Evolutionary conservation across 2,888 invertebrate species (phyloP).

Genomic region (Carpatolechia fugitivella): DNA sequence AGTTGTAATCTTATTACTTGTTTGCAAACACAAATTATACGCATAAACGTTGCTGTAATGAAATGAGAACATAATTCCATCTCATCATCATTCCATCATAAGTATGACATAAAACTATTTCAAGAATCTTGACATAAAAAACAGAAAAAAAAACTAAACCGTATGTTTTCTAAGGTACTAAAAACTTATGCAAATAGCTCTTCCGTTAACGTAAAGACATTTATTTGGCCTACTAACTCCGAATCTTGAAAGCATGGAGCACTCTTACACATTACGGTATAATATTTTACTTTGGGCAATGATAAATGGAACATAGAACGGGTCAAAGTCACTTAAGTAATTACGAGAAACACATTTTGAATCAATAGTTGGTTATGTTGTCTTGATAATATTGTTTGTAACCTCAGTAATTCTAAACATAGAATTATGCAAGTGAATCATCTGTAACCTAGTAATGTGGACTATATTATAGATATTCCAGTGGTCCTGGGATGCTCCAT

Average conservation of each 20-base stretch:
- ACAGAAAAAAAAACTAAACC: conserved; percentile 7
- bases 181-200: conserved; percentile 56
- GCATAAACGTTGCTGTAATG: not conserved
- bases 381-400: no score
- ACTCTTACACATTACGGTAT: conserved; percentile 68
- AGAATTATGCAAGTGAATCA: no score
- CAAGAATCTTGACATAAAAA: not conserved
- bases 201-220: conserved; percentile 69
- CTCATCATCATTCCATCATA: not conserved
- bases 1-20: conserved; percentile 58
- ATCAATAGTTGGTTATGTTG: no score
- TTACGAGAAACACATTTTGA: conserved; percentile 37
- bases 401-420: no score
- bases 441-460: no score
- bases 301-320: conserved; percentile 59
- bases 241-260: conserved; percentile 48
- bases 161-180: conserved; percentile 29
- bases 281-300: conserved; percentile 55
- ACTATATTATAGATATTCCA: no score
- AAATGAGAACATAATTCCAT: not conserved
- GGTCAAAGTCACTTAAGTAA: conserved; percentile 57
- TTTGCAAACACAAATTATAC: conserved; percentile 7
- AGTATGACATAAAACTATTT: conserved; percentile 1
- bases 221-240: conserved; percentile 62
- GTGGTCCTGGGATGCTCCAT: not conserved